A percentile compares a stretch with the other conserved stretches of the same genome.
Evolutionary conservation across 92 coral and sea anemone species (phyloP).

Genomic region (Epizoanthus scotinus): DNA sequence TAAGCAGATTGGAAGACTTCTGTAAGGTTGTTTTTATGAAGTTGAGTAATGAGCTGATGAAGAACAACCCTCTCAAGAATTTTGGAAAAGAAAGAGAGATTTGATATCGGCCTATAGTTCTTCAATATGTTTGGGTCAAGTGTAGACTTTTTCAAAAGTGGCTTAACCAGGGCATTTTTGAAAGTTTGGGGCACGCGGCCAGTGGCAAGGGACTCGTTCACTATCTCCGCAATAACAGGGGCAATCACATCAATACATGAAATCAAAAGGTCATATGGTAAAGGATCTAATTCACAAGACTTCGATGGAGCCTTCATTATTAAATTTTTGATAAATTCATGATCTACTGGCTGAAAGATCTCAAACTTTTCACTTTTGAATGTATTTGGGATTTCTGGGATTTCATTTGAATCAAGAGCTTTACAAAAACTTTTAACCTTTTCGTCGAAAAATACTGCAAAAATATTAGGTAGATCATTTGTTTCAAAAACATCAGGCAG

Average conservation of each 20-base stretch:
- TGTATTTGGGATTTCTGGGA: conserved; percentile 29
- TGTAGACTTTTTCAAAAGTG: conserved; percentile 9
- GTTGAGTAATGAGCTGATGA: conserved; percentile 16
- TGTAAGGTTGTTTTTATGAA: conserved; percentile 20
- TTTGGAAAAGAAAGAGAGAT: neutral
- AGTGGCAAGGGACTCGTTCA: conserved; percentile 1
- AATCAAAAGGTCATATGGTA: conserved; percentile 22
- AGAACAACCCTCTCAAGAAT: conserved; percentile 14
- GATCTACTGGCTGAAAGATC: too few species aligned
- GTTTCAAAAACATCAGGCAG: conserved; percentile 10
- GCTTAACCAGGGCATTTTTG: neutral
- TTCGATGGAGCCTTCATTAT: neutral
- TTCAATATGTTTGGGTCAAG: conserved; percentile 5
- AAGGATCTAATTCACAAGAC: conserved; percentile 17
- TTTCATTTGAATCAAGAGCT: conserved; percentile 11
- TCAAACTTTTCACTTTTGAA: conserved; percentile 18
- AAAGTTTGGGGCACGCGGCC: conserved; percentile 2
- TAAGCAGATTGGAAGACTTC: conserved; percentile 11
- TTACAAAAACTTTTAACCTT: conserved; percentile 14
- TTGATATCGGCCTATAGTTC: conserved; percentile 22
- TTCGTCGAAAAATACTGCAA: conserved; percentile 26
- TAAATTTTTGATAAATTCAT: neutral
- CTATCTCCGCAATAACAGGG: conserved; percentile 5
- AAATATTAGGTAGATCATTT: conserved; percentile 10
- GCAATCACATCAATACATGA: conserved; percentile 19